Base-by-base conservation (phyloP, 2,888 invertebrate species). In the Timema podura region DNA sequence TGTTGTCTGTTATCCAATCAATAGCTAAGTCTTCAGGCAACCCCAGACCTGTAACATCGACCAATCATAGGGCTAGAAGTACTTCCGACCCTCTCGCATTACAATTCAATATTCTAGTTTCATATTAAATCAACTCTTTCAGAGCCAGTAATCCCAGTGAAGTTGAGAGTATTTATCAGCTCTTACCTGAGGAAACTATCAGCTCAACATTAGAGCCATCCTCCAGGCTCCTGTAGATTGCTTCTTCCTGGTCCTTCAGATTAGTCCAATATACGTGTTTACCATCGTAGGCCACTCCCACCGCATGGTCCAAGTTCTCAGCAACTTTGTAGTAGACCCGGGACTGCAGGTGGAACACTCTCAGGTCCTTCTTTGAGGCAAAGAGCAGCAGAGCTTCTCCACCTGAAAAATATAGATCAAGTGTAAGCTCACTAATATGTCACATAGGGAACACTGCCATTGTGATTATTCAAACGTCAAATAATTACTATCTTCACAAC, bases 221-320 rank as follows among this genome's bases (percentile, higher is more conserved):
- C 1, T 87, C 81, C 11, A 82, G 81, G 0, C 89, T 86, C 72
- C 87, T 85, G 57, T 88, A 85, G 74, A 94, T 91, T 10, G 88
- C 86, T 79, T 92, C 91, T n/a, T 87, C 86, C 5, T 88, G 89
- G 6, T 86, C 80, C 2, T 86, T 85, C 0, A 89, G 86, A 76
- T 91, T 90, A 6, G 92, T 90, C 93, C 93, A 95, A 78, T 91
- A 94, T 47, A 93, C 80, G 74, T 87, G 83, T 5, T 83, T 82
- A 0, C 89, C 90, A 77, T 94, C 91, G 75, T 85, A 88, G 0
- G 89, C 83, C 0, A 95, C 88, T 0, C 91, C 92, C 7, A 88
- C 86, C 11, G 70, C 71, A 46, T 71, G 72, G 15, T 71, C 65
- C 48, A 71, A 51, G 30, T 72, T 61, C 61, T 54, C 48, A 5